phyloP scores from a whole-genome alignment of 2,113 vertebrate species.

The Aphyosemion australe region DNA sequence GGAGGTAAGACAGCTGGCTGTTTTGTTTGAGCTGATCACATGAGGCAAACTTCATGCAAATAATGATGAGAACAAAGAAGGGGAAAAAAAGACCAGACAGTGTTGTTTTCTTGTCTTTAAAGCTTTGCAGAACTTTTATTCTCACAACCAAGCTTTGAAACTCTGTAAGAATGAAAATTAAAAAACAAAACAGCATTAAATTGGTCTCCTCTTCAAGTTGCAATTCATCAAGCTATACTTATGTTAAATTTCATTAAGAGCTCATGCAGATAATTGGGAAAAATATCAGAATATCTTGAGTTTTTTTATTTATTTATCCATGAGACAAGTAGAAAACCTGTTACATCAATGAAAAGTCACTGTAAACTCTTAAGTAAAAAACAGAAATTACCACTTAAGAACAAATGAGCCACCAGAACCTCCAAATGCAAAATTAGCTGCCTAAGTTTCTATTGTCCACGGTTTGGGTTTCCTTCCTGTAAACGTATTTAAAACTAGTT shows the following conservation, averaged over 20 bases:
- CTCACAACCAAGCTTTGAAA: not conserved
- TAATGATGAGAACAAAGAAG: not conserved
- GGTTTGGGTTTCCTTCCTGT: no score
- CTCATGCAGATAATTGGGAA: not conserved
- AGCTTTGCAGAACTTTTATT: not conserved
- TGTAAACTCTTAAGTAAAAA: no score
- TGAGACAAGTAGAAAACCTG: no score
- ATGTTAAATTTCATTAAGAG: not conserved
- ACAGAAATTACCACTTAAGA: no score
- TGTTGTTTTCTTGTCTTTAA: not conserved
- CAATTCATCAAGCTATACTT: not conserved
- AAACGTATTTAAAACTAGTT: no score
- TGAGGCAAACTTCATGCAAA: not conserved
- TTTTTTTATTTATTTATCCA: no score
- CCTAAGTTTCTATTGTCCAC: no score
- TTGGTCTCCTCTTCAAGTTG: not conserved
- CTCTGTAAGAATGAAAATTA: not conserved
- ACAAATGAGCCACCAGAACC: no score
- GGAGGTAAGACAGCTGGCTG: not conserved
- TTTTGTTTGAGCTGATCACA: not conserved
- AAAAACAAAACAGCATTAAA: not conserved
- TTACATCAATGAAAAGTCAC: no score
- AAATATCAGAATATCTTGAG: not conserved
- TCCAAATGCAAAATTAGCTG: no score
- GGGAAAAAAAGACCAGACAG: not conserved